phyloP scores from a whole-genome alignment of 2,797 vertebrate species.

The Meriones psammophilus region DNA sequence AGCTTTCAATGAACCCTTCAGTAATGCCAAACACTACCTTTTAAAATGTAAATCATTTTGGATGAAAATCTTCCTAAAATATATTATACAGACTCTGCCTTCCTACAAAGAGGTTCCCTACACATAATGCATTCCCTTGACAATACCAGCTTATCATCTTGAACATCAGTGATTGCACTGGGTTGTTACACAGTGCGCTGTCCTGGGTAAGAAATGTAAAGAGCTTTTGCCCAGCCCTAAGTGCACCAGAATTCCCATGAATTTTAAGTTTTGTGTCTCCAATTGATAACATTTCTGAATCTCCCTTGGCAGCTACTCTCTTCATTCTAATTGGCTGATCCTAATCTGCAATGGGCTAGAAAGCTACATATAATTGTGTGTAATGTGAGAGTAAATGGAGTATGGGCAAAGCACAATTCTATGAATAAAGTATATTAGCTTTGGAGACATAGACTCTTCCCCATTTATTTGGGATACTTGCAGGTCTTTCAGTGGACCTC shows the following conservation, averaged over 20 bases:
- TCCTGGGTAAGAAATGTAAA: constrained; percentile 71
- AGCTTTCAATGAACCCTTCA: constrained; percentile 66
- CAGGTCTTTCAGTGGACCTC: constrained; percentile 6
- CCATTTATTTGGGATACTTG: constrained; percentile 51
- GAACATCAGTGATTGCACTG: constrained; percentile 59
- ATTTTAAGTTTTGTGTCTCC: constrained; percentile 76
- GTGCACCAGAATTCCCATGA: constrained; percentile 61
- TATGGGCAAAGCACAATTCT: constrained; percentile 54
- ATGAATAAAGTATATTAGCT: constrained; percentile 67
- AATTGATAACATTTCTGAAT: constrained; percentile 72
- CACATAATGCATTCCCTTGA: background rate
- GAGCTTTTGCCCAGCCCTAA: constrained; percentile 46
- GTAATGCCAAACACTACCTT: constrained; percentile 49
- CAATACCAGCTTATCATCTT: constrained; percentile 42
- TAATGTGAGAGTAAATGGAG: constrained; percentile 74
- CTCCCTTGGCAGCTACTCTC: constrained; percentile 52
- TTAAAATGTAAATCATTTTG: constrained; percentile 76
- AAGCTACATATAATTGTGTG: constrained; percentile 76
- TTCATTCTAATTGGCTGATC: constrained; percentile 78
- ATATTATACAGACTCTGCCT: constrained; percentile 70
- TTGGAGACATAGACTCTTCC: constrained; percentile 10
- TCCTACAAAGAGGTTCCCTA: constrained; percentile 44
- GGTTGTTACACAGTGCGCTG: constrained; percentile 61
- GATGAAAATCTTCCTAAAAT: constrained; percentile 66
- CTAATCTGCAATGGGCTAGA: constrained; percentile 75